A percentile compares a stretch with the other conserved stretches of the same genome.
Conservation (phyloP, 1,140 invertebrate species). For the Zaprionus africanus region DNA sequence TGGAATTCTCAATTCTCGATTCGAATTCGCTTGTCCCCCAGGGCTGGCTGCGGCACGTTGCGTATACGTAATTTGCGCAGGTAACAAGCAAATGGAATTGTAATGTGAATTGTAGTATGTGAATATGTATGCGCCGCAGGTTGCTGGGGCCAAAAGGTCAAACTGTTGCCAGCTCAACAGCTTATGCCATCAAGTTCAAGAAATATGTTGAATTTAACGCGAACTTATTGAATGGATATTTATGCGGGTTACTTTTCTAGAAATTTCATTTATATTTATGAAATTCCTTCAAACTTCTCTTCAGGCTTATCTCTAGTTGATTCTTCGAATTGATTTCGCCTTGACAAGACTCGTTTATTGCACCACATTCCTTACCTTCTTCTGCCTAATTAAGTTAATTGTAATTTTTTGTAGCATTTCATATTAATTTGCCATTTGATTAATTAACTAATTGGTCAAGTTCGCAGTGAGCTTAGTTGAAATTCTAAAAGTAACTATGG, state of each 20-base stretch:
- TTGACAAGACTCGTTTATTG: neutral
- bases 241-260: neutral
- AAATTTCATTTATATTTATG: neutral
- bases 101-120: constrained; percentile 18
- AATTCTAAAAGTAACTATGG: constrained; percentile 24
- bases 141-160: constrained; percentile 3
- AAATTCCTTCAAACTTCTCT: neutral
- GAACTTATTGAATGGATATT: neutral
- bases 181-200: constrained; percentile 15
- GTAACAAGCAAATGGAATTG: constrained; percentile 36
- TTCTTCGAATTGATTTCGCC: neutral
- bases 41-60: constrained; percentile 26
- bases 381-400: neutral
- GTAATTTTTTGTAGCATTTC: neutral
- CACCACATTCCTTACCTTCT: neutral
- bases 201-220: neutral
- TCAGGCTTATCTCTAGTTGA: neutral
- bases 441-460: constrained; percentile 28
- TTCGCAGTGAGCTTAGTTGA: constrained; percentile 25
- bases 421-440: constrained; percentile 8
- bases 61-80: constrained; percentile 49
- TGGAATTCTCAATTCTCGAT: constrained; percentile 43
- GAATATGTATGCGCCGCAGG: neutral
- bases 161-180: constrained; percentile 2
- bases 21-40: constrained; percentile 25